Evolutionary conservation across 2,888 invertebrate genomes (phyloP), one percentile per base, ranked within the genome.

Genomic region (Osmoderma eremita): DNA sequence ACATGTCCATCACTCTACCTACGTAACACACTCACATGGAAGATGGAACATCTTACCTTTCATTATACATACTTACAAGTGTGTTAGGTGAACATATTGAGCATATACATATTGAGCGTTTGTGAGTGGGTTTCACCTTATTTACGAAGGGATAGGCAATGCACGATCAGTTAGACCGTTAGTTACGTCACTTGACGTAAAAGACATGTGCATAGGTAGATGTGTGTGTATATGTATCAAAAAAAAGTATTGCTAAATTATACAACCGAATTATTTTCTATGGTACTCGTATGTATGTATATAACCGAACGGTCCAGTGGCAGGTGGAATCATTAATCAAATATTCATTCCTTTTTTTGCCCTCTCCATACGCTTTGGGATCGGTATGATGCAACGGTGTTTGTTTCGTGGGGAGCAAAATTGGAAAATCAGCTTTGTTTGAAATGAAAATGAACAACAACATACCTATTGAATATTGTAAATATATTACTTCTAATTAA

Each of bases 301-400:
- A 10, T 45, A 45, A 61, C 45, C 58, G 45, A 61, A 42, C 45
- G 58, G 58, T 42, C 45, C 24, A 30, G 36, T 48, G 58, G 58
- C 58, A 61, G 58, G 45, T 61, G 58, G 45, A 45, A 61, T 45
- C 58, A 61, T 61, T 61, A 61, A 61, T 61, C 58, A 61, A 61
- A 61, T 48, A 45, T 61, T 61, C 45, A 61, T 61, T 42, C 30
- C n/a, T 20, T 45, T 45, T 58, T 51, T 38, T 53, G n/a, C 17
- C 10, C 5, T 38, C 38, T 38, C 12, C 38, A 8, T 30, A 30
- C 6, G 10, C 30, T 30, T 48, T 20, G 24, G 10, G 45, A 61
- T 48, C 58, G 45, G 24, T 22, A 20, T 61, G 58, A 61, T 45
- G 58, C 45, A 61, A 61, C 6, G 5, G 24, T 24, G 5, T 24